phyloP scores from a whole-genome alignment of 1,140 invertebrate species.

The Elysia chlorotica region DNA sequence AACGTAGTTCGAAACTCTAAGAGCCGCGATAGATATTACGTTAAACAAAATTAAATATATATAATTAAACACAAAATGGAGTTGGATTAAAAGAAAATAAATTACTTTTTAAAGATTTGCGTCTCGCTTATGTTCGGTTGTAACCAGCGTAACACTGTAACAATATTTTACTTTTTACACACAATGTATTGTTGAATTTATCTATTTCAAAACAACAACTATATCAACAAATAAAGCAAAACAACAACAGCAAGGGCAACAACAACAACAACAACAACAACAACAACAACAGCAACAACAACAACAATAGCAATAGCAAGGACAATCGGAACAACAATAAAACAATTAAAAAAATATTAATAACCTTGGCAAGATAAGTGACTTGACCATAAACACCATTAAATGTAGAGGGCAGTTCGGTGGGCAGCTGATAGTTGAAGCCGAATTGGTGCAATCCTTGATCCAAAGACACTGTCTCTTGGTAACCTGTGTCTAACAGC shows the following conservation, averaged over 20 bases:
- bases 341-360: background rate
- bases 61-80: background rate
- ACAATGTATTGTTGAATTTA: background rate
- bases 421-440: conserved; percentile 52
- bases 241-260: background rate
- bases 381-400: conserved; percentile 60
- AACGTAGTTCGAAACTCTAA: background rate
- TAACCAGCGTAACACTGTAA: too few relatives aligned
- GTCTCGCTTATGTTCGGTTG: too few relatives aligned
- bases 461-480: conserved; percentile 26
- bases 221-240: background rate
- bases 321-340: background rate
- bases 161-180: background rate
- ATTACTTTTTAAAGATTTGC: too few relatives aligned
- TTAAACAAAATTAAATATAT: background rate
- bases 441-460: conserved; percentile 49
- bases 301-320: background rate
- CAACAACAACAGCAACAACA: background rate
- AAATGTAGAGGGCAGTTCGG: conserved; percentile 56
- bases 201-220: background rate
- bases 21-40: background rate
- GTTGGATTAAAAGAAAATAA: too few relatives aligned
- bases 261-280: background rate
- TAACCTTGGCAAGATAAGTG: conserved; percentile 56
- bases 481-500: conserved; percentile 18